Conservation (phyloP, 2,113 vertebrate species). For the Triplophysa rosa region DNA sequence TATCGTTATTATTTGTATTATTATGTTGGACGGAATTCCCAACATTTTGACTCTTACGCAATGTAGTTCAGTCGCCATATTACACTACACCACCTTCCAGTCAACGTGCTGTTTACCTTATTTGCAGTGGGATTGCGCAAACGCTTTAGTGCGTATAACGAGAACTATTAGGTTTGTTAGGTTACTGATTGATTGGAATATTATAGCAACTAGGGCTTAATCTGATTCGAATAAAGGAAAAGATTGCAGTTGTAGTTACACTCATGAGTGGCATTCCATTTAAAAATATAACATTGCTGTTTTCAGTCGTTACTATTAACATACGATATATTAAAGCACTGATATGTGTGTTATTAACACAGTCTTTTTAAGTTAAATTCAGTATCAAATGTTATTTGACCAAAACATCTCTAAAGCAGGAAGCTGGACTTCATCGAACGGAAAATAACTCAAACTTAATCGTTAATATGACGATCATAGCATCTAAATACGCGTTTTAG, state of each 20-base stretch:
- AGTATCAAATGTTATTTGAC: background rate
- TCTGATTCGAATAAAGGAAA: background rate
- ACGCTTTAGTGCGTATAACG: background rate
- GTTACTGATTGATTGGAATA: background rate
- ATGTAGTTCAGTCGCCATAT: constrained; percentile 67
- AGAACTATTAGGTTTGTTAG: background rate
- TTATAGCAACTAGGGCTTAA: background rate
- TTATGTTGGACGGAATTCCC: background rate
- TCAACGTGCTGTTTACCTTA: background rate
- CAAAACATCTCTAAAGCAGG: background rate
- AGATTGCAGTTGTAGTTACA: no score
- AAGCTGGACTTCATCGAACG: background rate
- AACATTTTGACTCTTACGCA: constrained; percentile 12
- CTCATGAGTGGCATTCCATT: no score
- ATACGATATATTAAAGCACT: background rate
- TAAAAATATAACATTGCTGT: no score
- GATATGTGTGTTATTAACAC: background rate
- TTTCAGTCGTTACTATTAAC: background rate
- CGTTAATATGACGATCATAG: no score
- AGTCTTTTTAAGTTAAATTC: background rate
- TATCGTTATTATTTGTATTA: background rate
- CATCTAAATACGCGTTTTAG: no score
- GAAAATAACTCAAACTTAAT: background rate
- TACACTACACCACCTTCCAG: constrained; percentile 36
- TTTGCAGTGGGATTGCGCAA: background rate